phyloP scores from a whole-genome alignment of 2,113 vertebrate genomes.

The Craseonycteris thonglongyai region DNA sequence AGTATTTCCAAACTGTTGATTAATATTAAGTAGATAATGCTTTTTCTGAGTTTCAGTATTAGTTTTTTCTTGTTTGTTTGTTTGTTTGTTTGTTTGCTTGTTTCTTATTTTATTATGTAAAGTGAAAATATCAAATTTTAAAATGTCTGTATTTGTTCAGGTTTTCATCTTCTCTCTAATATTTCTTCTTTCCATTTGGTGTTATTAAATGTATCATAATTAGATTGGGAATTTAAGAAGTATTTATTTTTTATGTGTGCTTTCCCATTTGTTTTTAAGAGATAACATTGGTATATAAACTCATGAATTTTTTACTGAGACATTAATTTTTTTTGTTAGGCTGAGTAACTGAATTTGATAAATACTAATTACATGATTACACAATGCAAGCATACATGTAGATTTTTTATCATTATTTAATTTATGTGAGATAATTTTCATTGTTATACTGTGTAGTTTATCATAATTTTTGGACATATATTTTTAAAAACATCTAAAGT shows the following conservation, averaged over 20 bases:
- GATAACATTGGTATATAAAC: neutral
- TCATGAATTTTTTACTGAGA: neutral
- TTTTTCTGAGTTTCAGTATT: neutral
- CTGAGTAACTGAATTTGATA: neutral
- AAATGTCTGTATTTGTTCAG: neutral
- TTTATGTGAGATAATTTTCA: neutral
- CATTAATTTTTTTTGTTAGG: neutral
- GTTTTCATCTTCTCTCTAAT: neutral
- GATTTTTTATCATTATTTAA: neutral
- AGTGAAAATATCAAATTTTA: neutral
- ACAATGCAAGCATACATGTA: neutral
- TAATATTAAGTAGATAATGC: neutral
- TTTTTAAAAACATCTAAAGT: neutral
- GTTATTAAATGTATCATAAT: neutral
- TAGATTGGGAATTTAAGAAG: neutral
- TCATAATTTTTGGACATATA: neutral
- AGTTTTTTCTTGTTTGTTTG: neutral
- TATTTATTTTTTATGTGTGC: neutral
- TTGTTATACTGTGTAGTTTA: neutral
- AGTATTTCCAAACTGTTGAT: neutral
- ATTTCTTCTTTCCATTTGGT: neutral
- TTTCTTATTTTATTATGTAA: neutral
- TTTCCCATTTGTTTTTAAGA: neutral
- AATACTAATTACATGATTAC: neutral
- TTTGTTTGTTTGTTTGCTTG: too few relatives aligned